These are phyloP conservation scores for Falco berigora DNA, from an alignment of 2,797 vertebrate species.

Conservation along the genomic window DNA sequence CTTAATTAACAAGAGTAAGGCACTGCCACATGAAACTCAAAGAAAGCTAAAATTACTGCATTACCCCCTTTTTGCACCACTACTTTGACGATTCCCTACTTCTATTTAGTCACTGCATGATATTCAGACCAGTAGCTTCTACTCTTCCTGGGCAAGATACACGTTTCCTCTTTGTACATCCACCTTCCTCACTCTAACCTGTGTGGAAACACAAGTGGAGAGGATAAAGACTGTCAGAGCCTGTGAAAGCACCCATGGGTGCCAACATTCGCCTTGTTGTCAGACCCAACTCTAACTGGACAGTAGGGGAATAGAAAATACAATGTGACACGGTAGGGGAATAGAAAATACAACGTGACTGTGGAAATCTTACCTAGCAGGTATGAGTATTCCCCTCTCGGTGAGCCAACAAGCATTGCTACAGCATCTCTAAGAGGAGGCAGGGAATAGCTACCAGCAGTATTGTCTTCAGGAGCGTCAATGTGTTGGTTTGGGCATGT, in stretches of 20 bases:
- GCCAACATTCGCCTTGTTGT: neutral
- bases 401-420: neutral
- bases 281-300: neutral
- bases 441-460: neutral
- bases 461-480: neutral
- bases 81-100: neutral
- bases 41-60: neutral
- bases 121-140: neutral
- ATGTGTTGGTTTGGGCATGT: neutral
- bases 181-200: neutral
- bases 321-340: neutral
- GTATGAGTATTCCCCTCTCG: neutral
- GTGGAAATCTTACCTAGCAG: neutral
- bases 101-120: neutral
- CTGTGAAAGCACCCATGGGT: neutral
- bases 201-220: neutral
- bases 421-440: neutral
- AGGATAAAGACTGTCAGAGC: neutral
- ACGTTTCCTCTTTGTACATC: neutral
- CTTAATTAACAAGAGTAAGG: neutral
- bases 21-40: neutral
- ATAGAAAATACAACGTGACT: neutral
- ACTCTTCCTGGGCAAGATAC: rapidly evolving
- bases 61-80: neutral
- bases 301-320: neutral